Evolutionary conservation across 2,888 invertebrate genomes (phyloP), one percentile per base, ranked within the genome.

Genomic region (Cephus pygmeus): DNA sequence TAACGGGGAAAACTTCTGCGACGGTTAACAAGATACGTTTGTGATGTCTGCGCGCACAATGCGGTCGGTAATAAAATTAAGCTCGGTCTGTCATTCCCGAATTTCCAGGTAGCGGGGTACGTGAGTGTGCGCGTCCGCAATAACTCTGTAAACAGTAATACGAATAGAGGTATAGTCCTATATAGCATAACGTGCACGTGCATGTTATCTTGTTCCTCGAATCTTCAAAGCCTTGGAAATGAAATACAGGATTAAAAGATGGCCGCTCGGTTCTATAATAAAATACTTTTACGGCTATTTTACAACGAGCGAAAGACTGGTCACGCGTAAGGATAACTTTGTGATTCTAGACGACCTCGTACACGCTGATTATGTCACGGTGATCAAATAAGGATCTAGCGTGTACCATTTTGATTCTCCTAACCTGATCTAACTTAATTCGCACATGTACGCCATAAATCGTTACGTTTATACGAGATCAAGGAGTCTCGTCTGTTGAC

Each of bases 361-460:
- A 69, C 23, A 40, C 9, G 23, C 73, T 73, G 74, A 79, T 79
- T 79, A 74, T 79, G 79, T 79, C 79, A 77, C 69, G 69, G 74
- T 33, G 33, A 33, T 33, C 33, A 40, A 30, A 40, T 30, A 34
- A 30, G 74, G 0, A 74, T 34, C 35, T 34, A 34, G 12, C 23
- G n/a, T 56, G 9, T 56, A 56, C 23, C 56, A 56, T 23, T 56
- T 56, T 56, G 56, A 56, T 56, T 23, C 9, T 56, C 23, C 56
- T 56, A 56, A 56, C 56, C 56, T 56, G 23, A 56, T 23, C 23
- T 56, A 56, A 56, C 56, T 56, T 56, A 23, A 56, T 56, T 56
- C 23, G 23, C 56, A 56, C 56, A 56, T 9, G 2, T 56, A 56
- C 9, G 56, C 56, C 23, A 56, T 56, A 23, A 23, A 56, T 56